phyloP scores from a whole-genome alignment of 1,140 invertebrate genomes.

The Drosophila seguyi region DNA sequence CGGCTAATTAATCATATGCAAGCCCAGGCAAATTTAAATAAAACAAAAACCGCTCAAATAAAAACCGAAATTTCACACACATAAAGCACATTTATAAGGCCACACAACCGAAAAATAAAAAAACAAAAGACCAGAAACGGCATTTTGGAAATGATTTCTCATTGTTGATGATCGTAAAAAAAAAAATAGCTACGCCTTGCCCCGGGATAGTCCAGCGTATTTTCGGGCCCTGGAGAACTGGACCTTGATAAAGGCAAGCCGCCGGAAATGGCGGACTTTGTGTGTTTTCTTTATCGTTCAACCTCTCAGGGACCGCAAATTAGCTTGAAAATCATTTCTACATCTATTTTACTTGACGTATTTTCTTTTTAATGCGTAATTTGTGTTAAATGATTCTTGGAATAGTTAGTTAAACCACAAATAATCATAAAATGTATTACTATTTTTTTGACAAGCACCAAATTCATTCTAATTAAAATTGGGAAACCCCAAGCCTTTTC shows the following conservation, averaged over 20 bases:
- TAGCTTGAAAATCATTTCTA: neutral
- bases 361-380: neutral
- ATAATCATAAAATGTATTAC: neutral
- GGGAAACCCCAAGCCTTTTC: neutral
- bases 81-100: constrained; percentile 16
- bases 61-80: constrained; percentile 52
- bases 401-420: neutral
- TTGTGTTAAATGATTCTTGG: neutral
- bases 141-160: constrained; percentile 34
- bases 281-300: constrained; percentile 17
- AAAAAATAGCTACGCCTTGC: constrained; percentile 6
- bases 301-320: constrained; percentile 13
- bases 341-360: neutral
- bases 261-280: constrained; percentile 25
- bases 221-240: constrained; percentile 15
- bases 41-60: constrained; percentile 25
- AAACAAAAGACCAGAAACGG: constrained; percentile 52
- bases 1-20: constrained; percentile 80
- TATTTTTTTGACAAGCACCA: rapidly evolving
- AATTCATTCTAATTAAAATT: neutral
- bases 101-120: constrained; percentile 10
- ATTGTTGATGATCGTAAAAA: constrained; percentile 20
- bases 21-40: constrained; percentile 45
- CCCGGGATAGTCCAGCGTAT: neutral
- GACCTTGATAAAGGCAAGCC: constrained; percentile 31